Evolutionary conservation across 1,140 invertebrate species (phyloP).

Genomic region (Frieseomelitta varia): DNA sequence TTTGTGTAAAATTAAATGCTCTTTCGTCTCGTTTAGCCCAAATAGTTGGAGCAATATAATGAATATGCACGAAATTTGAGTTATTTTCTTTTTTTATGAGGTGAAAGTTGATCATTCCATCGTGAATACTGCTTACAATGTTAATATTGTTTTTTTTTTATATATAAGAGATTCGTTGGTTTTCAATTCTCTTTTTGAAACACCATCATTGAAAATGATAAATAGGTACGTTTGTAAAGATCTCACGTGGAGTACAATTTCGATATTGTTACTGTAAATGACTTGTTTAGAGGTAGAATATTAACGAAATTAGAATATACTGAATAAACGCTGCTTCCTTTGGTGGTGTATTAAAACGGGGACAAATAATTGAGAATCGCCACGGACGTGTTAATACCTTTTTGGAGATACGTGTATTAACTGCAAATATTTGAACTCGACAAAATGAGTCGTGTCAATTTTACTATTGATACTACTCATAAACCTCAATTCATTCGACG

Average conservation of each 20-base stretch:
- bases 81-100: background rate
- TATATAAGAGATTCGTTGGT: background rate
- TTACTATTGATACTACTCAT: background rate
- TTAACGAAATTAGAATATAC: background rate
- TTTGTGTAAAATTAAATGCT: background rate
- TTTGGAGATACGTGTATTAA: background rate
- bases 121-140: background rate
- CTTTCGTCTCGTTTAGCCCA: background rate
- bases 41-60: background rate
- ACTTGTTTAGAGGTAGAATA: background rate
- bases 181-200: no score
- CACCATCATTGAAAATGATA: background rate
- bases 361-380: background rate
- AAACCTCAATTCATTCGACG: background rate
- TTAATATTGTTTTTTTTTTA: background rate
- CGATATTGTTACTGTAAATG: background rate
- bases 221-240: background rate
- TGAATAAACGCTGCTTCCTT: background rate
- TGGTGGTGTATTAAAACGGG: background rate
- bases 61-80: background rate
- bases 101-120: background rate
- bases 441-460: background rate
- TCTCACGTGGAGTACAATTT: background rate
- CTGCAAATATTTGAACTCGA: background rate
- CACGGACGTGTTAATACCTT: background rate